Percentiles rank a stretch among this genome's conserved stretches.
These are phyloP conservation scores for Copidosoma floridanum DNA, from an alignment of 1,140 invertebrate species.

Conservation along the genomic window DNA sequence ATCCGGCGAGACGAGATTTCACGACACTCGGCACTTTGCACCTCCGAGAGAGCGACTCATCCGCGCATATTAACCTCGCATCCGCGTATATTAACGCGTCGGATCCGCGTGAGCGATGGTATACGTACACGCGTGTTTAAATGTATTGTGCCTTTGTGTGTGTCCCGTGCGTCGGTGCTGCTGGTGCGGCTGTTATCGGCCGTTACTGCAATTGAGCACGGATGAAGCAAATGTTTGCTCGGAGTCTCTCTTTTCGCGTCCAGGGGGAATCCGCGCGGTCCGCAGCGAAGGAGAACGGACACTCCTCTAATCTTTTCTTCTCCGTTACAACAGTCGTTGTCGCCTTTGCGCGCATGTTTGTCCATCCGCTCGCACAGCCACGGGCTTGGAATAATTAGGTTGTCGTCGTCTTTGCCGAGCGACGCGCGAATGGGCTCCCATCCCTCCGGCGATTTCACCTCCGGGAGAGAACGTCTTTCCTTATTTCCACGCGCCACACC, in stretches of 20 bases:
- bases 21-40: constrained; percentile 12
- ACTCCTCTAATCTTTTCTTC: no score
- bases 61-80: no score
- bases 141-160: no score
- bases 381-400: neutral
- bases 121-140: no score
- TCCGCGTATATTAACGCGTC: no score
- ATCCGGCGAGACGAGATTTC: constrained; percentile 2
- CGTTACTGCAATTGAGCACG: constrained; percentile 1
- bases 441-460: neutral
- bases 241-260: no score
- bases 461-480: neutral
- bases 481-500: neutral
- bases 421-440: neutral
- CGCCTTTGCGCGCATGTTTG: neutral
- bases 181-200: no score
- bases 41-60: neutral
- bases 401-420: neutral
- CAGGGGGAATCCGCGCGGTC: no score
- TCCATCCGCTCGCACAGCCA: neutral
- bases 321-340: no score
- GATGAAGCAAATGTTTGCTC: constrained; percentile 14
- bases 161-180: no score
- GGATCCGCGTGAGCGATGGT: neutral
- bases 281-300: no score